Percentiles rank a stretch among this genome's conserved stretches.
Evolutionary conservation across 2,888 invertebrate genomes (phyloP).

Genomic region (Achlya flavicornis): DNA sequence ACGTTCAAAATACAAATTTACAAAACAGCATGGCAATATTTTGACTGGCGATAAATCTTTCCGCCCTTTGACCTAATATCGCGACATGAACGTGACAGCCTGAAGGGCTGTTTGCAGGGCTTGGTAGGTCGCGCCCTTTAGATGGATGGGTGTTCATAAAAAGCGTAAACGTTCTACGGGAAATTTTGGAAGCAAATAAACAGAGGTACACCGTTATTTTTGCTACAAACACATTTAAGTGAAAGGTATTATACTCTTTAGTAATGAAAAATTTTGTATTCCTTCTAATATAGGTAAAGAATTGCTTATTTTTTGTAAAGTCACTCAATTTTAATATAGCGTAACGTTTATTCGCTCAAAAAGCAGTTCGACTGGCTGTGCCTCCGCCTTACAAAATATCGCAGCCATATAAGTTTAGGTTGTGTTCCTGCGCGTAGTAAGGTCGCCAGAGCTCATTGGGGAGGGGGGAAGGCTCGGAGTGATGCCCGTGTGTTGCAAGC

Average conservation of each 20-base stretch:
- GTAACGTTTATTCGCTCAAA: no score
- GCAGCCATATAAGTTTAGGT: no score
- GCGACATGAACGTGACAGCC: not conserved
- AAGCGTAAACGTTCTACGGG: not conserved
- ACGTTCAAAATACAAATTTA: not conserved
- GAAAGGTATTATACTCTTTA: not conserved
- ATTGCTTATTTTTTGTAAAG: no score
- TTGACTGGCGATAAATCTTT: constrained; percentile 5
- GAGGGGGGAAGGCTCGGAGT: no score
- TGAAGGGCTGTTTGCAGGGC: not conserved
- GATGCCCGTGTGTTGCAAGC: no score
- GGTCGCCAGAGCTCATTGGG: no score
- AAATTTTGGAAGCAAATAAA: constrained; percentile 2
- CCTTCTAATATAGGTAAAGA: no score
- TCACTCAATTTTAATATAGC: no score
- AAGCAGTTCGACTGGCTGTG: no score
- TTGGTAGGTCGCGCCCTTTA: constrained; percentile 7
- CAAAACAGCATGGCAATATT: not conserved
- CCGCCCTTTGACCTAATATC: constrained; percentile 8
- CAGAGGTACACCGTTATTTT: not conserved
- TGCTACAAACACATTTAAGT: not conserved
- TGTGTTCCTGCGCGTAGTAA: no score
- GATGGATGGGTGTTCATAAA: constrained; percentile 9
- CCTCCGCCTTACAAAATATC: no score
- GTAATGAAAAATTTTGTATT: not conserved